A percentile compares a stretch with the other conserved stretches of the same genome.
Conservation (phyloP, 2,797 vertebrate species). For the Acanthopagrus latus region DNA sequence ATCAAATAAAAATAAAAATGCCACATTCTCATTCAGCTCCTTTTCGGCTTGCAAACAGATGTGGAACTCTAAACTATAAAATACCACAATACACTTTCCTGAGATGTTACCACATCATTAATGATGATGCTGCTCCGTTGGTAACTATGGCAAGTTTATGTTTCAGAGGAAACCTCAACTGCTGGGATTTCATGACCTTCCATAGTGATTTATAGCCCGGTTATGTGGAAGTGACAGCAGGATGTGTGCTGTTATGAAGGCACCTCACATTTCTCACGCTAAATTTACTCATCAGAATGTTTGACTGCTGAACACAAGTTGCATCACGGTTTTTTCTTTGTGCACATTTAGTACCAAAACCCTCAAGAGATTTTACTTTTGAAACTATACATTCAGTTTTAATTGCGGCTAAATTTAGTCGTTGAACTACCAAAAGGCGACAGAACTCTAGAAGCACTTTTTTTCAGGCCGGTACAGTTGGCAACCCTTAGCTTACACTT, state of each 20-base stretch:
- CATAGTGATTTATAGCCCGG: constrained; percentile 47
- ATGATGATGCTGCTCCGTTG: neutral
- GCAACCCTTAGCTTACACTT: constrained; percentile 22
- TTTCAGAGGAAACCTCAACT: constrained; percentile 68
- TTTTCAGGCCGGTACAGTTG: neutral
- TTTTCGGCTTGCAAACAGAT: constrained; percentile 6
- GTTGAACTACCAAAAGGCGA: constrained; percentile 19
- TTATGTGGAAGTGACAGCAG: constrained; percentile 58
- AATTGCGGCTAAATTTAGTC: constrained; percentile 41
- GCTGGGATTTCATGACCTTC: constrained; percentile 56
- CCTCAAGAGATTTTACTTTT: neutral
- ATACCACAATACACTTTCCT: constrained; percentile 19
- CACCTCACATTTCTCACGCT: constrained; percentile 35
- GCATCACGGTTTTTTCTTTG: neutral
- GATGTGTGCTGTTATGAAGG: constrained; percentile 55
- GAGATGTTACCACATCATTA: neutral
- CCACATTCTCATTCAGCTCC: neutral
- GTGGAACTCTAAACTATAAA: constrained; percentile 1
- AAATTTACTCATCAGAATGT: constrained; percentile 11
- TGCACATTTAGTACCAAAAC: constrained; percentile 4
- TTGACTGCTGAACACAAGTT: neutral
- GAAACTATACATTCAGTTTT: constrained; percentile 12
- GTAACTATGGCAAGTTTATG: constrained; percentile 46
- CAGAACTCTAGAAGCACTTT: constrained; percentile 30
- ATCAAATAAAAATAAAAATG: neutral